phyloP scores from a whole-genome alignment of 2,113 vertebrate species.

The Nothobranchius furzeri region DNA sequence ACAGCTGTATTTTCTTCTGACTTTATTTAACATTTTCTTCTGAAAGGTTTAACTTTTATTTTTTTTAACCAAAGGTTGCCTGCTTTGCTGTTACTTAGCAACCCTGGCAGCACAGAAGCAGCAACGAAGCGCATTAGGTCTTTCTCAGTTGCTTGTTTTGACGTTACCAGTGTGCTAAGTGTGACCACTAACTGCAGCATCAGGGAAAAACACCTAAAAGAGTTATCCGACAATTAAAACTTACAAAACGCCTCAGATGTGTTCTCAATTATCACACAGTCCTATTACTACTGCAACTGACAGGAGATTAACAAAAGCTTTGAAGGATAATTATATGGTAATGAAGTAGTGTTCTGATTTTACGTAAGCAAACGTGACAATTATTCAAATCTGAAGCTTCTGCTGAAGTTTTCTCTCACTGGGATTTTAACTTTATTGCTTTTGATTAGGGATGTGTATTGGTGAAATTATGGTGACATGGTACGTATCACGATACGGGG shows the following conservation, averaged over 20 bases:
- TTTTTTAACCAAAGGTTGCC: conserved; percentile 43
- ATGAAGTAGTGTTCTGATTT: not conserved
- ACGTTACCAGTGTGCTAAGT: not conserved
- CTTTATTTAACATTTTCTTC: conserved; percentile 44
- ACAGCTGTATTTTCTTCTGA: conserved; percentile 22
- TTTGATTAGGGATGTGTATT: too few species aligned
- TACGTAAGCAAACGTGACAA: too few species aligned
- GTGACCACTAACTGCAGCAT: not conserved
- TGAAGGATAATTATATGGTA: not conserved
- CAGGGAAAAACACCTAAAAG: not conserved
- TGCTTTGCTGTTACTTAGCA: conserved; percentile 62
- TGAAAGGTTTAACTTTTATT: conserved; percentile 45
- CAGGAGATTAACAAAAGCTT: not conserved
- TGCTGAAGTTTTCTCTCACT: not conserved
- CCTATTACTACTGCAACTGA: not conserved
- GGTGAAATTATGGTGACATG: too few species aligned
- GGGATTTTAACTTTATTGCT: not conserved
- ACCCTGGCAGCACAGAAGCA: conserved; percentile 31
- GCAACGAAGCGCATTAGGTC: conserved; percentile 18
- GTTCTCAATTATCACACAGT: not conserved
- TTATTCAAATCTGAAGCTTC: too few species aligned
- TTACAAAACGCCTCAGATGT: not conserved
- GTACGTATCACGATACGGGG: too few species aligned
- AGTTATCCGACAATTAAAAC: not conserved
- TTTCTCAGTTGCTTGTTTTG: conserved; percentile 12